phyloP scores from a whole-genome alignment of 2,797 vertebrate species.

The Takifugu rubripes region DNA sequence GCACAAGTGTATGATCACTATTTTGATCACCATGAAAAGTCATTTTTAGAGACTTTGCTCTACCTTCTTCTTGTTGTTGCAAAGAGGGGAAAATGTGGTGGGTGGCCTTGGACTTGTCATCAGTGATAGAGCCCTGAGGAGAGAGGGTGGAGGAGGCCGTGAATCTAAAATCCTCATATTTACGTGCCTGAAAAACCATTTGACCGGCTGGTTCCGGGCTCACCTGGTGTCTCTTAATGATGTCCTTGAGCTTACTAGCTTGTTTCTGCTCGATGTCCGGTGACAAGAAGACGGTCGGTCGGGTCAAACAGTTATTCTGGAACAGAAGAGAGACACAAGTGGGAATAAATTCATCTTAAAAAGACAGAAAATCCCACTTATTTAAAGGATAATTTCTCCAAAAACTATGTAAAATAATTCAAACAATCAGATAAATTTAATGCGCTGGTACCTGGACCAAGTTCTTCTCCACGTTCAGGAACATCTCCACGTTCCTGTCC shows the following conservation, averaged over 20 bases:
- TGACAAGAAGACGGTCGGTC: slow-evolving; percentile 91
- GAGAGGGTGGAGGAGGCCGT: not conserved
- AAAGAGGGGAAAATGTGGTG: slow-evolving; percentile 89
- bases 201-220: not conserved
- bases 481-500: slow-evolving; percentile 99
- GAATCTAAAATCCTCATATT: not conserved
- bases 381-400: not conserved
- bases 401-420: too few relatives aligned
- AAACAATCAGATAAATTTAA: not conserved
- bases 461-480: slow-evolving; percentile 97
- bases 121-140: slow-evolving; percentile 88
- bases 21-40: not conserved
- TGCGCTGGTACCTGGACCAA: slow-evolving; percentile 85
- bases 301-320: slow-evolving; percentile 93
- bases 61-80: slow-evolving; percentile 89
- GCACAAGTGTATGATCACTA: not conserved
- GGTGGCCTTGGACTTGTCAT: slow-evolving; percentile 95
- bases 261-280: slow-evolving; percentile 93
- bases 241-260: slow-evolving; percentile 93
- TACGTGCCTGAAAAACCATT: not conserved
- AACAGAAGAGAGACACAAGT: slow-evolving; percentile 2
- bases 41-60: not conserved
- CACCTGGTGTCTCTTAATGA: slow-evolving; percentile 98
- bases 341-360: too few relatives aligned
- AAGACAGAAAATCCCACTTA: not conserved